Base-by-base conservation (phyloP, 2,797 vertebrate genomes). In the Botia kubotai region DNA sequence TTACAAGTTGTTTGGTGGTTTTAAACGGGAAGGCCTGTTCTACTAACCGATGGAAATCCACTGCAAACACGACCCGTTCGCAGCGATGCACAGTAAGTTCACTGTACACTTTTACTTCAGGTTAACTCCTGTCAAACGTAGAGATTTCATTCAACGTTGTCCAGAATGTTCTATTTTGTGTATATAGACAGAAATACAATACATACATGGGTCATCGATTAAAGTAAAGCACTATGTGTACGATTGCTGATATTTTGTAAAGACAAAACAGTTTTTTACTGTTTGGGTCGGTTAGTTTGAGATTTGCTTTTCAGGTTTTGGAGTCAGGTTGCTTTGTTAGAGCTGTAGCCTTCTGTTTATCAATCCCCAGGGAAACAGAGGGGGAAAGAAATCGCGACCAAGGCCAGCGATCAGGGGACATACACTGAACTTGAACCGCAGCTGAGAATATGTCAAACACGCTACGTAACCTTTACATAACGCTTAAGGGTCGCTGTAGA, bases 41-140 rank as follows among this genome's bases (percentile, higher is more conserved):
- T 89, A 86, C 86, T 88, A 87, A 89, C 90, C 89, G 91, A 99
- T 99, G 97, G 97, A 99, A 96, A 98, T 99, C 94, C 97, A 99
- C 93, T 99, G 97, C 95, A 99, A 99, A 92, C 97, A 98, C 96
- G 97, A 98, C 94, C 97, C 97, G 90, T 99, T 99, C 90, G 97
- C 97, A 87, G 97, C 97, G 83, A 98, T 99, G 97, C 97, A 99
- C 95, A 96, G 97, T 99, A 97, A 99, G 97, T 98, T 62, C 3
- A n/a, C 33, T 1, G 91, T 91, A 91, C 91, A 87, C 89, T 88
- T 84, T 88, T 79, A 88, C 90, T 53, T 55, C 14, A 33, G 6
- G 16, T 63, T 29, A 13, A 33, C 39, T 16, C 6, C 21, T 50
- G 8, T 60, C 46, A 70, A 36, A 60, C n/a, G 39, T 19, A 19